These are phyloP conservation scores for Nomada hirtipes DNA, from an alignment of 2,888 invertebrate genomes.

Conservation along the genomic window DNA sequence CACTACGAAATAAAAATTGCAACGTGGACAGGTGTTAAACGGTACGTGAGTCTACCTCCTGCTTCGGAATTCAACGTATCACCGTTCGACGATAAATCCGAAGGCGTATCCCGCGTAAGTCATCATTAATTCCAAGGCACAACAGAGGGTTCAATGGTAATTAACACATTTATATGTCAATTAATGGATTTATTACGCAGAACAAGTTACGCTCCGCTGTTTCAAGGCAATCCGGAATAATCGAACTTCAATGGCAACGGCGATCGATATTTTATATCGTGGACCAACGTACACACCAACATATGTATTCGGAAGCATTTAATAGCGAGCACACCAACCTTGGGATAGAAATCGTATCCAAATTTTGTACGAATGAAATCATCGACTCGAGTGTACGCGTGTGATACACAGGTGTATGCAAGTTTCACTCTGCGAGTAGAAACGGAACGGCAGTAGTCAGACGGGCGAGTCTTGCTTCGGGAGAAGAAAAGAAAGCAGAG, in stretches of 20 bases:
- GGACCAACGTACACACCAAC: neutral
- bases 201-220: constrained; percentile 28
- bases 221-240: constrained; percentile 53
- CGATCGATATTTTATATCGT: neutral
- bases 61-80: neutral
- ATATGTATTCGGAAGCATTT: neutral
- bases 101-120: constrained; percentile 34
- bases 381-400: too few species aligned
- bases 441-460: neutral
- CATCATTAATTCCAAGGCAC: constrained; percentile 31
- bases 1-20: neutral
- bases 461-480: too few species aligned
- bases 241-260: constrained; percentile 24
- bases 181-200: constrained; percentile 52
- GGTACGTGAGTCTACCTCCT: neutral
- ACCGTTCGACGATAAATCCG: neutral
- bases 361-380: neutral
- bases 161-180: constrained; percentile 37
- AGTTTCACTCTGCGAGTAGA: neutral
- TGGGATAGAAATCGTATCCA: neutral
- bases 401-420: neutral
- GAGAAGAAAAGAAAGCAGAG: neutral
- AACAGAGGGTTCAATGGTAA: constrained; percentile 39
- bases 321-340: too few species aligned
- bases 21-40: neutral